Conservation (phyloP, 2,113 vertebrate species). For the Vidua chalybeata region DNA sequence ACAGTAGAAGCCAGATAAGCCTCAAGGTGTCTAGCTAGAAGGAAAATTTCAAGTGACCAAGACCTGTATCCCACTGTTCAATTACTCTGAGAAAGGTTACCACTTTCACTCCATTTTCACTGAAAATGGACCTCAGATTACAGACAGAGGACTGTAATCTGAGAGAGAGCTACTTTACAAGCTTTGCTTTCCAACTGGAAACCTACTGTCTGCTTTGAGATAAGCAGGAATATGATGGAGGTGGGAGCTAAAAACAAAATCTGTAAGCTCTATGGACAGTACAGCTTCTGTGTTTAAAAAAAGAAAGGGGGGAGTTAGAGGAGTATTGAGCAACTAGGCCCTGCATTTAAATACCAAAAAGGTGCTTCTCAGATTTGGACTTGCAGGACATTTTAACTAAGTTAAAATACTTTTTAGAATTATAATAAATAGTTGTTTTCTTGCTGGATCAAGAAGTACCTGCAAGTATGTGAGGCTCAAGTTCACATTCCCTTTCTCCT, state of each 20-base stretch:
- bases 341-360: not conserved
- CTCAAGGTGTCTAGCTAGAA: not conserved
- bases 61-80: not conserved
- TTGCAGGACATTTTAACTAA: not conserved
- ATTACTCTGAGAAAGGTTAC: not conserved
- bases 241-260: not conserved
- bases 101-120: not conserved
- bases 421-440: not conserved
- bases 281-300: not conserved
- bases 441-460: not conserved
- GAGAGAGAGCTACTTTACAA: not conserved
- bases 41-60: not conserved
- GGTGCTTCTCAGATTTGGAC: not conserved
- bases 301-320: accelerated
- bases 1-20: not conserved
- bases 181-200: not conserved
- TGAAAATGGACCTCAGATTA: not conserved
- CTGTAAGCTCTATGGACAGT: not conserved
- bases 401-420: not conserved
- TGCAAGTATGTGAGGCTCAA: not conserved
- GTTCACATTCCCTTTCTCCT: not conserved
- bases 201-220: not conserved
- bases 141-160: not conserved
- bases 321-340: not conserved
- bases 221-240: not conserved